Evolutionary conservation across 2,888 invertebrate genomes (phyloP).

Genomic region (Gastrophysa polygoni): DNA sequence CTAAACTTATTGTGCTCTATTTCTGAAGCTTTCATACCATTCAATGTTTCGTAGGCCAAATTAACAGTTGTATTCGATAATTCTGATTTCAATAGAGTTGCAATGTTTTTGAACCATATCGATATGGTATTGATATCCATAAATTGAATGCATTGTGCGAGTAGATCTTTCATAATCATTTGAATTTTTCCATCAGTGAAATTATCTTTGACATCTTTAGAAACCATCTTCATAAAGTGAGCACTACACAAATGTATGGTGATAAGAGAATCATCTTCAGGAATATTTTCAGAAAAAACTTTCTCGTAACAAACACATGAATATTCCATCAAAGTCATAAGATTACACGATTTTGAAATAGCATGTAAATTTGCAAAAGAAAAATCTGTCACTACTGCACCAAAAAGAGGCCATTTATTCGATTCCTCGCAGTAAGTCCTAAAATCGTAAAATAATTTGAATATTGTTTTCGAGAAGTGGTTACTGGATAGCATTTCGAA

Average conservation of each 20-base stretch:
- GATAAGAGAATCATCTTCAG: background rate
- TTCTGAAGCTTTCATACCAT: no score
- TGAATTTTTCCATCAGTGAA: background rate
- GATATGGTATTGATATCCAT: background rate
- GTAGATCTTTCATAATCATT: background rate
- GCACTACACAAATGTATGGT: background rate
- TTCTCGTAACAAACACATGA: background rate
- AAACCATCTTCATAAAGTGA: background rate
- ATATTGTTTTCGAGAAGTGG: constrained; percentile 8
- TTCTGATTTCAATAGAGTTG: no score
- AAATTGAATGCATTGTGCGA: background rate
- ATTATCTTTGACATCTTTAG: background rate
- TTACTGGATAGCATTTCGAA: constrained; percentile 7
- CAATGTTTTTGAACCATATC: no score
- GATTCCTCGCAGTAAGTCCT: background rate
- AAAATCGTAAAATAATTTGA: background rate
- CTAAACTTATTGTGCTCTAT: background rate
- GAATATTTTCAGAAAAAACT: no score
- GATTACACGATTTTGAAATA: background rate
- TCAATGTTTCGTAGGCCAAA: no score
- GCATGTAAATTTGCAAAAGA: constrained; percentile 3
- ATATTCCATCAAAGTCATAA: background rate
- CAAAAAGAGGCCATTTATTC: background rate
- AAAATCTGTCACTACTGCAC: constrained; percentile 2
- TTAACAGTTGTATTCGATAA: no score